Conservation (phyloP, 2,797 vertebrate genomes). For the Pampus argenteus region DNA sequence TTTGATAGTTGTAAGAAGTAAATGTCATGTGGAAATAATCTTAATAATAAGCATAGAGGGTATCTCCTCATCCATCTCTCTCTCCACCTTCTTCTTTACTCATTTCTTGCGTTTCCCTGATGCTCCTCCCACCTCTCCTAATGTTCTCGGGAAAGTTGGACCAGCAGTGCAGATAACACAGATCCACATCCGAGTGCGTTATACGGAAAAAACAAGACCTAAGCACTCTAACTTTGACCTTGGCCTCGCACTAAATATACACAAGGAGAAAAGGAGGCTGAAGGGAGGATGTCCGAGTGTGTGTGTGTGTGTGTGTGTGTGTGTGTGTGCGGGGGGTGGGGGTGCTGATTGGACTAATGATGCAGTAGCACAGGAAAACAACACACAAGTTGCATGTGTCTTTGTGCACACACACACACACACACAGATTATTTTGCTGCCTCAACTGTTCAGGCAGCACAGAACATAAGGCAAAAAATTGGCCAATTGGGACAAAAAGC, state of each 20-base stretch:
- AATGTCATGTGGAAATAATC: neutral
- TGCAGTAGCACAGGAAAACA: conserved; percentile 37
- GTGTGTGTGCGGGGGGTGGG: neutral
- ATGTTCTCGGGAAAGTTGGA: conserved; percentile 19
- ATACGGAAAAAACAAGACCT: conserved; percentile 56
- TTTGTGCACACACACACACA: conserved; percentile 22
- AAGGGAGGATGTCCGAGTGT: conserved; percentile 43
- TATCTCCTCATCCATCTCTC: conserved; percentile 11
- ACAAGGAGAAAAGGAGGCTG: conserved; percentile 33
- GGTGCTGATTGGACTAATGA: conserved; percentile 47
- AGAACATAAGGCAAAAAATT: conserved; percentile 80
- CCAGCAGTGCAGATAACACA: conserved; percentile 48
- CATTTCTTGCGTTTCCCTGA: conserved; percentile 23
- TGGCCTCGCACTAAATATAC: conserved; percentile 66
- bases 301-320: conserved; percentile 6
- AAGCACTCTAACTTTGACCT: conserved; percentile 56
- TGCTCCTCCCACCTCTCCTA: conserved; percentile 18
- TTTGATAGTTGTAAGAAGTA: neutral
- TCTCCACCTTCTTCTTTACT: conserved; percentile 6
- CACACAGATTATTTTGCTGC: conserved; percentile 69
- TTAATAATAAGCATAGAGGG: conserved; percentile 1
- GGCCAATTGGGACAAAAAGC: conserved; percentile 75
- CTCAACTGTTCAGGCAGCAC: conserved; percentile 71
- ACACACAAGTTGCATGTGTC: conserved; percentile 25
- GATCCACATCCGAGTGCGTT: conserved; percentile 59